Evolutionary conservation across 2,113 vertebrate species (phyloP), one percentile per base, ranked within the genome.

Genomic region (Mixornis gularis): DNA sequence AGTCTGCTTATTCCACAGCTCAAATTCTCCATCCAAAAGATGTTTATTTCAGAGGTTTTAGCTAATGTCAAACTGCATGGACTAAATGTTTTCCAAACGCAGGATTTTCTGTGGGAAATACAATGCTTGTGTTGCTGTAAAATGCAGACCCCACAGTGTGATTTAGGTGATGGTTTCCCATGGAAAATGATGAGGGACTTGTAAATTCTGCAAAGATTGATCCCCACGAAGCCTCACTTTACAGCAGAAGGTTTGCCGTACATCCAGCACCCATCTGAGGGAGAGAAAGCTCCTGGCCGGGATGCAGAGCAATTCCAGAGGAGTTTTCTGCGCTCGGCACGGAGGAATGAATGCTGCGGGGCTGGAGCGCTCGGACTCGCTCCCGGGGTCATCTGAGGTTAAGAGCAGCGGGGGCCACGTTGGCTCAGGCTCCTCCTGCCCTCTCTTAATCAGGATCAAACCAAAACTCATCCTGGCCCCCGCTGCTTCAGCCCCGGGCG

Each of bases 391-490:
- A 93, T 12, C 46, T 27, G n/a, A 93, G 93, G 94, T 24, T 40
- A 70, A 56, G 58, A 79, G 51, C 77, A 70, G 62, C 25, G 9
- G 7, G 38, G n/a, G 26, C 20, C 1, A 0, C 9, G 1, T 9
- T 52, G 83, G 87, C 73, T 86, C 22, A 4, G 60, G 74, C 86
- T 88, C 56, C 64, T 86, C 56, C 78, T 68, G 85, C 58, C 62
- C 40, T 86, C 76, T 68, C 46, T 77, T 77, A 69, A 93, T 74
- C 87, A 11, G 70, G 64, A 95, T 93, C 82, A 89, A 82, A 51
- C 77, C 4, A 1, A 52, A 87, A 79, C 82, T 51, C 69, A 36
- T 64, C 79, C 65, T 21, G 44, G 48, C 48, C 25, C 7, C 40
- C 34, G 11, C 36, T 4, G 3, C 36, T 60, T 7, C 72, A 83